These are phyloP conservation scores for Forbesichthys papilliferus DNA, from an alignment of 2,113 vertebrate species.

Conservation along the genomic window DNA sequence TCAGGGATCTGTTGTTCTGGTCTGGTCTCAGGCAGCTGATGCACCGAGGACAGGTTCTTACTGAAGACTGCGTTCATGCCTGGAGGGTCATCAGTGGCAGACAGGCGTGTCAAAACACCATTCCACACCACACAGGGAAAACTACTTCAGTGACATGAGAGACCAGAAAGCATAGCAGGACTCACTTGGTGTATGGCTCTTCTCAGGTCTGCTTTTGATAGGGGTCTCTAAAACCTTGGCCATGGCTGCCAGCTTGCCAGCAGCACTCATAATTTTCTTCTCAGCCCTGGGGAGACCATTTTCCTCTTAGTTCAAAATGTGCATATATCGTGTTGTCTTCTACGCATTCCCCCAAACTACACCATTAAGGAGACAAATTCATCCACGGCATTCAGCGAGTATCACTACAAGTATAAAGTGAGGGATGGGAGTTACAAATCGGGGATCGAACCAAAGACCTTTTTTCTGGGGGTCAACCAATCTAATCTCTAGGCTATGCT, in stretches of 20 bases:
- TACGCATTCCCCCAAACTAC: neutral
- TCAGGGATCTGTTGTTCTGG: constrained; percentile 30
- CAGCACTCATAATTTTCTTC: constrained; percentile 92
- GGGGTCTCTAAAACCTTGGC: constrained; percentile 90
- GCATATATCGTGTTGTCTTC: no score
- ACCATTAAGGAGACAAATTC: neutral
- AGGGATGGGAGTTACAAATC: no score
- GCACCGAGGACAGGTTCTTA: constrained; percentile 22
- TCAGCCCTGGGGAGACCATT: constrained; percentile 80
- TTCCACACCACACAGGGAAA: neutral
- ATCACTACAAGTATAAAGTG: no score
- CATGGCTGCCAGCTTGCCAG: constrained; percentile 91
- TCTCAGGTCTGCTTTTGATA: constrained; percentile 66
- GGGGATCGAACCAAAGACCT: no score
- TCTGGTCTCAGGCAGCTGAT: constrained; percentile 13
- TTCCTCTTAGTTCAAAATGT: no score
- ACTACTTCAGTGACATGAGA: neutral
- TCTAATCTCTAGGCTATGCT: no score
- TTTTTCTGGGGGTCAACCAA: no score
- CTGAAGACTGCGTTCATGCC: constrained; percentile 18
- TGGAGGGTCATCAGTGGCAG: constrained; percentile 20
- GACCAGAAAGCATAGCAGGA: neutral
- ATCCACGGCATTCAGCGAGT: no score
- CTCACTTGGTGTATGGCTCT: constrained; percentile 60
- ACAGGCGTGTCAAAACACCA: constrained; percentile 11